Base-by-base conservation (phyloP, 2,797 vertebrate genomes). In the Percopsis omiscomaycus region DNA sequence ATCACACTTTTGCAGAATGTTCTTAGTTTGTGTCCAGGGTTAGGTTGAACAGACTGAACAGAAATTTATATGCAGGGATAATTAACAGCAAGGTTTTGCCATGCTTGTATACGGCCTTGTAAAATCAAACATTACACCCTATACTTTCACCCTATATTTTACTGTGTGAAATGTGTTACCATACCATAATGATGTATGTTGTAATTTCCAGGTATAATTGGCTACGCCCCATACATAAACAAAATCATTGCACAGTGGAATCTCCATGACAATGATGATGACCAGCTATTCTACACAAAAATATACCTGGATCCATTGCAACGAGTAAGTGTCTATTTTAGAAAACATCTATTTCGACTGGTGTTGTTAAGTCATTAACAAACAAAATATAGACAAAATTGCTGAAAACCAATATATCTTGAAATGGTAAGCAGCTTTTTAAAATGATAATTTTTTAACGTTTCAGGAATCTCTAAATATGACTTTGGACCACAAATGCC, bases 241-340 rank as follows among this genome's bases (percentile, higher is more conserved):
- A 91, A 77, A 65, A 88, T 99, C 13, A 93, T 97, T 65, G 93
- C 95, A 15, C 93, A 96, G 52, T 99, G 97, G 97, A 87, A 93
- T 79, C 93, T 98, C 59, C 95, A 98, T 37, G 98, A 99, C 86
- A 98, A 96, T 58, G 98, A 99, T 28, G 98, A 99, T n/a, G 97
- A 99, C 85, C 98, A 98, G 83, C 95, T 99, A 49, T 99, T 98
- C 87, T 99, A 99, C 84, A 98, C 97, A 14, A 99, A 99, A 90
- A 92, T 97, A 83, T 99, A 97, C 73, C 69, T 99, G 86, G 94
- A 99, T 74, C 91, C 93, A 28, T 68, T 92, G 64, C 91, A 96
- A 78, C 92, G 96, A 88, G 98, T 99, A 84, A 86, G 95, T 88
- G 32, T 67, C 58, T 29, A 50, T 30, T 14, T 8, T 10, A 22